phyloP scores from a whole-genome alignment of 2,797 vertebrate species.

The Rhinoraja longicauda region DNA sequence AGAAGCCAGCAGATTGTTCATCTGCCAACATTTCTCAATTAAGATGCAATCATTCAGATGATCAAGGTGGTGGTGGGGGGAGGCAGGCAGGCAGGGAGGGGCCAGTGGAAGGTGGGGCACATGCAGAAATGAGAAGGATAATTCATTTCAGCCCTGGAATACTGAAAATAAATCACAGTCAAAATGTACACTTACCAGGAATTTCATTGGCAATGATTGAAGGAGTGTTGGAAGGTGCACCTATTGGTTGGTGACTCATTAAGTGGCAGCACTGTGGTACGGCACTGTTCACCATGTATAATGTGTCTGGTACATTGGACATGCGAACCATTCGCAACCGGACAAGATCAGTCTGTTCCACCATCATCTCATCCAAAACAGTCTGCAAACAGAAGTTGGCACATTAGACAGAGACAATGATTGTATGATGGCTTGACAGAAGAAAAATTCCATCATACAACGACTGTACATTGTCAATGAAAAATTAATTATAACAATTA shows the following conservation, averaged over 20 bases:
- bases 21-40: not conserved
- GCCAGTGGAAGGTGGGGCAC: not conserved
- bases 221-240: conserved; percentile 74
- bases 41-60: not conserved
- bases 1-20: not conserved
- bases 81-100: not conserved
- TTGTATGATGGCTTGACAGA: not conserved
- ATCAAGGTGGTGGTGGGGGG: not conserved
- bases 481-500: not conserved
- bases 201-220: conserved; percentile 97
- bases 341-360: conserved; percentile 92
- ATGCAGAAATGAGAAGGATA: not conserved
- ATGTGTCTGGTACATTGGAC: conserved; percentile 96
- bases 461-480: not conserved
- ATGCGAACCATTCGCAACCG: conserved; percentile 93
- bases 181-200: conserved; percentile 70
- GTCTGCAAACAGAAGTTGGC: conserved; percentile 59
- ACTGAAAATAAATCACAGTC: not conserved
- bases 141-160: not conserved
- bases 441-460: not conserved
- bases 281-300: conserved; percentile 94
- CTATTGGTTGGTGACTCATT: conserved; percentile 90
- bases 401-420: not conserved
- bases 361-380: conserved; percentile 96
- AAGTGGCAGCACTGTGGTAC: conserved; percentile 94